A percentile compares a stretch with the other conserved stretches of the same genome.
Conservation (phyloP, 1,140 invertebrate genomes). For the Chionoecetes opilio region DNA sequence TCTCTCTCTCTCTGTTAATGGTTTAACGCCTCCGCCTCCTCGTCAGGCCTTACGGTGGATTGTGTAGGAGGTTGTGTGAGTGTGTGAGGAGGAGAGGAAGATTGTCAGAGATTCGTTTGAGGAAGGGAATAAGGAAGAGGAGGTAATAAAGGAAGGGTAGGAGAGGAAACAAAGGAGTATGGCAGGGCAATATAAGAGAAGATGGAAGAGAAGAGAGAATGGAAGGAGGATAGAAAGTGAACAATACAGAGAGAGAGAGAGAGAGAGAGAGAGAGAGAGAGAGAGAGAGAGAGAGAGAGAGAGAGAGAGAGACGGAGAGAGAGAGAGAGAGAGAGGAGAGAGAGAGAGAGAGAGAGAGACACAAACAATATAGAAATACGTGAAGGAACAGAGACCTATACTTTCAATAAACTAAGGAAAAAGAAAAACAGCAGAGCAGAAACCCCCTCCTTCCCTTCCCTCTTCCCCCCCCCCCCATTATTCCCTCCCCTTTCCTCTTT, state of each 20-base stretch:
- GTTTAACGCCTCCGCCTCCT: not conserved
- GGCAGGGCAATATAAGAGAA: not conserved
- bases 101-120: too few relatives aligned
- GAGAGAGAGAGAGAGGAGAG: not conserved
- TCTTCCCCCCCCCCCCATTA: not conserved
- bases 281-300: not conserved
- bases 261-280: not conserved
- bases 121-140: not conserved
- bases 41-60: not conserved
- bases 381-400: too few relatives aligned
- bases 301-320: not conserved
- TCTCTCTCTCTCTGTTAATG: slow-evolving; percentile 19
- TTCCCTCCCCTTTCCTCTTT: not conserved
- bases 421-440: not conserved
- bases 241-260: not conserved
- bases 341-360: not conserved
- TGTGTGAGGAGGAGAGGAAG: not conserved
- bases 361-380: not conserved
- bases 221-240: not conserved
- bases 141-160: not conserved
- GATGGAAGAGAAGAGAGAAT: not conserved
- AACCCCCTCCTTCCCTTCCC: not conserved
- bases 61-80: not conserved
- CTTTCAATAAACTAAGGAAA: too few relatives aligned
- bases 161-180: not conserved